Evolutionary conservation across 1,140 invertebrate species (phyloP).

Genomic region (Homalodisca vitripennis): DNA sequence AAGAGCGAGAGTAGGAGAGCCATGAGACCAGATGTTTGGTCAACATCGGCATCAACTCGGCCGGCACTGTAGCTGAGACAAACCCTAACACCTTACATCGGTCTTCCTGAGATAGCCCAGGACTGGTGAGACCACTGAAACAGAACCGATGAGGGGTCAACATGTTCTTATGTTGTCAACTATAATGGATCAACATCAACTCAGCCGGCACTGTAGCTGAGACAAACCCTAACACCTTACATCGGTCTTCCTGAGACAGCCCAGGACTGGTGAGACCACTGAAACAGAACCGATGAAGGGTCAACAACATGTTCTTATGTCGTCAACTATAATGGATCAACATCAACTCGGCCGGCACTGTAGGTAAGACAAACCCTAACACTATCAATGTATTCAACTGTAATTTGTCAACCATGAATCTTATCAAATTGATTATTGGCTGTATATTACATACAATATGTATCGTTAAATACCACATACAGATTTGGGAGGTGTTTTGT

Average conservation of each 20-base stretch:
- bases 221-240: conserved; percentile 30
- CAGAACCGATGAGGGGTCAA: conserved; percentile 3
- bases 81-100: conserved; percentile 28
- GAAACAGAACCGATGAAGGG: neutral
- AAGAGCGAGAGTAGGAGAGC: neutral
- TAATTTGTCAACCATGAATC: too few relatives aligned
- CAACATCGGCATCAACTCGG: neutral
- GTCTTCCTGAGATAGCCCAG: conserved; percentile 20
- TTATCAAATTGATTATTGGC: too few relatives aligned
- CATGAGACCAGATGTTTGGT: conserved; percentile 8
- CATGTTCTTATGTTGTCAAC: too few relatives aligned
- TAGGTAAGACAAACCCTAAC: conserved; percentile 24
- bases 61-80: conserved; percentile 18
- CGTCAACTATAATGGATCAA: too few relatives aligned
- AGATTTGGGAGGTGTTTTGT: too few relatives aligned
- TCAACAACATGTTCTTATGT: too few relatives aligned
- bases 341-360: conserved; percentile 11
- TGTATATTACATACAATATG: too few relatives aligned
- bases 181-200: neutral
- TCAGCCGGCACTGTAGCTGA: conserved; percentile 19
- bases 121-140: neutral
- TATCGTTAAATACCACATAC: too few relatives aligned
- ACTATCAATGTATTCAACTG: too few relatives aligned
- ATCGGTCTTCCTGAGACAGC: conserved; percentile 20
- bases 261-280: conserved; percentile 1